Base-by-base conservation (phyloP, 2,888 invertebrate genomes). In the Mythimna loreyi region DNA sequence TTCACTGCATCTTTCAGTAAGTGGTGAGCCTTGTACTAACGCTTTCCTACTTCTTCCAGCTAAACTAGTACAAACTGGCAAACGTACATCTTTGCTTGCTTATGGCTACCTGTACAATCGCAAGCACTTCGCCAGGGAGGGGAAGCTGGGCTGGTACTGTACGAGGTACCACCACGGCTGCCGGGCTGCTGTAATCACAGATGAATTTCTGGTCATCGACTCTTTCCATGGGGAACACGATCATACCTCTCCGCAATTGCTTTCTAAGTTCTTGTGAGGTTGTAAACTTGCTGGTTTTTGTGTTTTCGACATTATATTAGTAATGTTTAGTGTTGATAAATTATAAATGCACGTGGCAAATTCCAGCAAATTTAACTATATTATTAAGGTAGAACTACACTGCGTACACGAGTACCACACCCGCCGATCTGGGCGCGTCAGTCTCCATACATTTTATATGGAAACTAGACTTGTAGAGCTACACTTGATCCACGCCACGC, bases 111-210 rank as follows among this genome's bases (percentile, higher is more conserved):
- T 65, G 19, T 79, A 69, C 23, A 71, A 72, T 49, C 60, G 63
- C n/a, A 68, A 25, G 13, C 57, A 57, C 13, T 21, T 16, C 8
- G 45, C 59, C n/a, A 72, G 13, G 16, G 47, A 52, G 5, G 52
- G 50, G 1, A 45, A 23, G 23, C 52, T 16, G 43, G 58, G 77
- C 16, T 77, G 77, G 76, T 77, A 76, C 11, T 78, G 79, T 23
- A 55, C 49, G 11, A 59, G 65, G 33, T 80, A 79, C 69, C 72
- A 79, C 43, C 55, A 50, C 6, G 75, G 73, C 11, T 73, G 77
- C 40, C 72, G 56, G 53, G 81, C 79, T 1, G 67, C 71, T 13
- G 52, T 81, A 11, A 6, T 75, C n/a, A 79, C 76, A 8, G 67
- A 57, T 19, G 43, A 50, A 4, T 36, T 65, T 1, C n/a, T 72